phyloP scores from a whole-genome alignment of 2,113 vertebrate genomes.

The Atlantisia rogersi region DNA sequence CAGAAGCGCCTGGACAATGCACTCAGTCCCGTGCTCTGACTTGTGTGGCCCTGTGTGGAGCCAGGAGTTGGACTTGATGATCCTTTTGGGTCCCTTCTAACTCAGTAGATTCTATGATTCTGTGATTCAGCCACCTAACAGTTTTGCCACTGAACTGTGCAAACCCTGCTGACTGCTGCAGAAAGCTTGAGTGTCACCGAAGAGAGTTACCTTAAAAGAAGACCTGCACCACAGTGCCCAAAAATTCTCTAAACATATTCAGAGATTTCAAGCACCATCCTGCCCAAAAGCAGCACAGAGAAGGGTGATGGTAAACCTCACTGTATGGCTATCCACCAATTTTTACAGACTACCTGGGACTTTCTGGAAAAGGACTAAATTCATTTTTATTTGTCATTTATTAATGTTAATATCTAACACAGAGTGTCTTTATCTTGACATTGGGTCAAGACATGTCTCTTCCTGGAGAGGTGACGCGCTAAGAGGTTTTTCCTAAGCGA shows the following conservation, averaged over 20 bases:
- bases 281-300: not conserved
- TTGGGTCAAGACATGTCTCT: no score
- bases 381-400: not conserved
- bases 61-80: no score
- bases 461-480: not conserved
- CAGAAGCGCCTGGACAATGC: no score
- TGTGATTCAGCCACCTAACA: not conserved
- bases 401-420: not conserved
- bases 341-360: not conserved
- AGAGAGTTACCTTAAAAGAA: not conserved
- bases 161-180: not conserved
- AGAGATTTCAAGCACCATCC: not conserved
- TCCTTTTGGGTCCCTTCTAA: no score
- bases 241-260: not conserved
- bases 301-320: not conserved
- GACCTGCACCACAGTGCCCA: not conserved
- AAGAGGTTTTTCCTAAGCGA: not conserved
- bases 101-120: no score
- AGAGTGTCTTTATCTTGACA: not conserved
- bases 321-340: rapidly evolving
- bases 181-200: not conserved
- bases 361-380: not conserved
- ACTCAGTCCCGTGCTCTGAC: no score
- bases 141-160: not conserved
- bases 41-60: no score